Evolutionary conservation across 2,888 invertebrate species (phyloP), one percentile per base, ranked within the genome.

Genomic region (Allolobophora icterica): DNA sequence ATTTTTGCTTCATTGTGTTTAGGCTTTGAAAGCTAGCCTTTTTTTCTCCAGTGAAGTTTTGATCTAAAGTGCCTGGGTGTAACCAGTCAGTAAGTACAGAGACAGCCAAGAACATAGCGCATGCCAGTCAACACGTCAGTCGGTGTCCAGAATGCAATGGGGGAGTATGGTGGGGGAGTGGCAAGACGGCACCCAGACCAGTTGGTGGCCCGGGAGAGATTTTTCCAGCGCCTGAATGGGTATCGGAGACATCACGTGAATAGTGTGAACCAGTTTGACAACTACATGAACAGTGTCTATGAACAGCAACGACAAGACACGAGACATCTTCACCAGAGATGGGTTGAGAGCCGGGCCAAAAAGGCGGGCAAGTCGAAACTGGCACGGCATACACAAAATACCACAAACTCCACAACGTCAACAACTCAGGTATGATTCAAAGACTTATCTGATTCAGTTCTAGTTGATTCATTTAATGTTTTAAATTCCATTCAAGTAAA

Each of bases 231-330:
- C 87, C n/a, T 87, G 87, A 35, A 87, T 38, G 87, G 87, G 87
- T 87, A 87, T 87, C 87, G 87, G 24, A 87, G 87, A 38, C 87
- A 87, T 87, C 87, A 87, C 87, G 87, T 87, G 87, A 87, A 87
- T 38, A 87, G 87, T 87, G 24, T 35, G 21, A 87, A 87, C 38
- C 87, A 87, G 34, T 87, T 87, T 87, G 87, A 87, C 35, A 87
- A 87, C 19, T 87, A 87, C 24, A 87, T 87, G 87, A 87, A 87
- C 87, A 87, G 87, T 87, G 87, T 87, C 38, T 87, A 87, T 35
- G 87, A 87, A 35, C 87, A 87, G 87, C 87, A 87, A 38, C 87
- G 87, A 34, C 35, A 35, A 13, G 87, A 87, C 87, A 87, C 87
- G 87, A 35, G 34, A 8, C 87, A 35, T 38, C 38, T 87, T 21